These are phyloP conservation scores for Acanthosepion pharaonis DNA, from an alignment of 2,888 invertebrate genomes.

Conservation along the genomic window DNA sequence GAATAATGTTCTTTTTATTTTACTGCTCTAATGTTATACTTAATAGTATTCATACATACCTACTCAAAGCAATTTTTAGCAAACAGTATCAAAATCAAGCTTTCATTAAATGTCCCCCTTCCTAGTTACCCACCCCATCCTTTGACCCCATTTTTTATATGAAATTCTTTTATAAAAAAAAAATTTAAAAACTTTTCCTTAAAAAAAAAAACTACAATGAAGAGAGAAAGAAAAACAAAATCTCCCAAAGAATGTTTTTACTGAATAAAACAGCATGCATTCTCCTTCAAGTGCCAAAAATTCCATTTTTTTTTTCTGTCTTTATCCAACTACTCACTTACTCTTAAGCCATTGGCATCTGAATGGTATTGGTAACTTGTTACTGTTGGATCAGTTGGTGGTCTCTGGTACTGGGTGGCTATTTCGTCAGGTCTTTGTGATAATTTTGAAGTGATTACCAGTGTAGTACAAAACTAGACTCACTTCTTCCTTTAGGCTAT, in stretches of 20 bases:
- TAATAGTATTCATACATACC: neutral
- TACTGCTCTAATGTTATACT: neutral
- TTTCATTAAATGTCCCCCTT: neutral
- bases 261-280: conserved; percentile 46
- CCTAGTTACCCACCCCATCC: neutral
- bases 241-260: neutral
- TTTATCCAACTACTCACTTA: neutral
- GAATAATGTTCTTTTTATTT: neutral
- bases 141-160: neutral
- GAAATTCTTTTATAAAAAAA: conserved; percentile 45
- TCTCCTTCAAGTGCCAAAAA: conserved; percentile 47
- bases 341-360: conserved; percentile 4
- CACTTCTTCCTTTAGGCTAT: conserved; percentile 40
- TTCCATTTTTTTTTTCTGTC: neutral
- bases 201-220: conserved; percentile 37
- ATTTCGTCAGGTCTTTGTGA: conserved; percentile 46
- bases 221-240: conserved; percentile 25
- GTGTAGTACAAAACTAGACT: conserved; percentile 39
- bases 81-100: neutral
- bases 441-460: conserved; percentile 43
- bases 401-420: conserved; percentile 43
- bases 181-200: neutral
- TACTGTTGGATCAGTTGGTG: conserved; percentile 40
- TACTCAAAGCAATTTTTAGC: neutral
- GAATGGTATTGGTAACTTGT: conserved; percentile 2